These are phyloP conservation scores for Heteropelma amictum DNA, from an alignment of 2,888 invertebrate genomes.

Conservation along the genomic window DNA sequence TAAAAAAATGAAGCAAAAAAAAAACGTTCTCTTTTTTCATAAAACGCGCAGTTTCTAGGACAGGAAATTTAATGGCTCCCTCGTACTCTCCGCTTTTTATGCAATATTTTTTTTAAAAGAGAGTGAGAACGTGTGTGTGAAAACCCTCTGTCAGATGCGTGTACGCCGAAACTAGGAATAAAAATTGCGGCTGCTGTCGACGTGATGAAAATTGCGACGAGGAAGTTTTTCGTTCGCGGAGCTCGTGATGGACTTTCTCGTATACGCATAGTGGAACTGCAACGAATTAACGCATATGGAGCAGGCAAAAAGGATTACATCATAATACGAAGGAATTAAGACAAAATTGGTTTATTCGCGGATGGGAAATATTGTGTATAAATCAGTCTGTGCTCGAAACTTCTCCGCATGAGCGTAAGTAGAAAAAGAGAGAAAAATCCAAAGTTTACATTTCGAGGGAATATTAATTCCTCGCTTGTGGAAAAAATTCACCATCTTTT, in stretches of 20 bases:
- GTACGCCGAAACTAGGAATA: constrained; percentile 26
- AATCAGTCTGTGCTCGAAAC: not conserved
- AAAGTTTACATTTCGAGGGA: too few relatives aligned
- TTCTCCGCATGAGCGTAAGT: not conserved
- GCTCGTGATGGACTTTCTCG: not conserved
- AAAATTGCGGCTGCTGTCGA: constrained; percentile 24
- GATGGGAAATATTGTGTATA: not conserved
- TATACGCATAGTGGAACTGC: not conserved
- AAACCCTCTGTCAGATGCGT: not conserved
- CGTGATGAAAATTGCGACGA: constrained; percentile 11
- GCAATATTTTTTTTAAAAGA: not conserved
- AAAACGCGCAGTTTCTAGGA: not conserved
- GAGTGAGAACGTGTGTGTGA: not conserved
- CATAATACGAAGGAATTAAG: constrained; percentile 29
- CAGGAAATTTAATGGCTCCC: constrained; percentile 30
- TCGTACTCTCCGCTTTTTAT: not conserved
- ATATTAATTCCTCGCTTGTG: too few relatives aligned
- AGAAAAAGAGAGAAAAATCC: not conserved
- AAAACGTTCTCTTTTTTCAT: not conserved
- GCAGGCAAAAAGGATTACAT: constrained; percentile 8
- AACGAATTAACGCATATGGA: constrained; percentile 15
- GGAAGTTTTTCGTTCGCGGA: constrained; percentile 32
- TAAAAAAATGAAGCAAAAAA: not conserved
- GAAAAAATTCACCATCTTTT: too few relatives aligned
- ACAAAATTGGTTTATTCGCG: not conserved